Percentiles rank a stretch among this genome's conserved stretches.
Evolutionary conservation across 2,113 vertebrate genomes (phyloP).

Genomic region (Tenebrosternarchus preto): DNA sequence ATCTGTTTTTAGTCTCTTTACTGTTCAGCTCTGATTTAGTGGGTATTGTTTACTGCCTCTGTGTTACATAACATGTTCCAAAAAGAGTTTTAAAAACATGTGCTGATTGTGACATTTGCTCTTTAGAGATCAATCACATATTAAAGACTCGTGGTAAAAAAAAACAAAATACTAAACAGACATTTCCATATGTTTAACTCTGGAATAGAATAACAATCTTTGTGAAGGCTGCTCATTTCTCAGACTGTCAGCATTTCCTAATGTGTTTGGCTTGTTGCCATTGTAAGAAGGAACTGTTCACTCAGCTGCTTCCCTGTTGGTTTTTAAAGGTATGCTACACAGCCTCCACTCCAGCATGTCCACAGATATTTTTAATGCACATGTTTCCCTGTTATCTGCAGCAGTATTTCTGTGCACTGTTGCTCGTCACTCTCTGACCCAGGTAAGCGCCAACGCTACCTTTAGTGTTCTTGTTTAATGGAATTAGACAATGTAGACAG

Average conservation of each 20-base stretch:
- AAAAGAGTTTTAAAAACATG: background rate
- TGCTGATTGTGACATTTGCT: no score
- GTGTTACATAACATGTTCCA: background rate
- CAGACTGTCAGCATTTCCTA: background rate
- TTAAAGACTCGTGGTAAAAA: background rate
- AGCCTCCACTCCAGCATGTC: background rate
- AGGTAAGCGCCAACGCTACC: no score
- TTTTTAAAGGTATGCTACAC: background rate
- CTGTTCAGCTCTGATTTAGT: background rate
- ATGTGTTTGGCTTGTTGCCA: background rate
- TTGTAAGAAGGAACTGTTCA: no score
- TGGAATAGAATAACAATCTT: background rate
- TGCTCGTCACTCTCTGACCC: no score
- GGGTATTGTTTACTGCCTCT: background rate
- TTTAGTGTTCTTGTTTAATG: background rate
- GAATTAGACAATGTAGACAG: background rate
- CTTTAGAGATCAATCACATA: background rate
- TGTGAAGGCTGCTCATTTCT: background rate
- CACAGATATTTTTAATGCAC: background rate
- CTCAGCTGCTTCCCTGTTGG: background rate
- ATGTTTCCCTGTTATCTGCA: background rate
- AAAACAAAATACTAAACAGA: background rate
- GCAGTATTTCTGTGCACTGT: no score
- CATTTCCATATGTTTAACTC: background rate
- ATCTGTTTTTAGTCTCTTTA: background rate